Evolutionary conservation across 1,140 invertebrate species (phyloP).

Genomic region (Calephelis virginiensis): DNA sequence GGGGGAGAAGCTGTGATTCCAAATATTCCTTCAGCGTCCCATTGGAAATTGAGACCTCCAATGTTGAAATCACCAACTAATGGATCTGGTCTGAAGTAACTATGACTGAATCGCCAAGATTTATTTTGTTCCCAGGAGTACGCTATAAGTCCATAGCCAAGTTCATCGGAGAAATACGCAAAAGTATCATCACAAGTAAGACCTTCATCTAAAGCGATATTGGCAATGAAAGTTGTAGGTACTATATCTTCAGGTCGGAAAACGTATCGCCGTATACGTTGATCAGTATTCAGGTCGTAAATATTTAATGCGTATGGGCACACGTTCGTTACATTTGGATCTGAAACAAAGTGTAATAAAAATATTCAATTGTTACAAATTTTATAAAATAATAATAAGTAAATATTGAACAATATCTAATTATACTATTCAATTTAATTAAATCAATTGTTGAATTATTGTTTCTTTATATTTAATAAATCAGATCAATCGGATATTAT

Average conservation of each 20-base stretch:
- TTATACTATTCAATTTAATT: too few relatives aligned
- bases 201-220: conserved; percentile 88
- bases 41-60: conserved; percentile 89
- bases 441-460: too few relatives aligned
- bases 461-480: too few relatives aligned
- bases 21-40: conserved; percentile 89
- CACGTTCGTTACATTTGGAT: conserved; percentile 80
- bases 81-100: conserved; percentile 89
- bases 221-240: conserved; percentile 88
- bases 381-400: neutral
- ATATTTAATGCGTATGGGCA: conserved; percentile 87
- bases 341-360: conserved; percentile 45
- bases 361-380: neutral
- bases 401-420: too few relatives aligned
- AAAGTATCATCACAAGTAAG: conserved; percentile 86
- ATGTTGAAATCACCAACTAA: conserved; percentile 87
- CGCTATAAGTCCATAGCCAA: conserved; percentile 88
- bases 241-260: conserved; percentile 86
- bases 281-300: conserved; percentile 86
- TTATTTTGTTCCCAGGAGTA: conserved; percentile 87
- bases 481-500: too few relatives aligned
- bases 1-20: conserved; percentile 85
- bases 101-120: conserved; percentile 87
- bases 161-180: conserved; percentile 89
- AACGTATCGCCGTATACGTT: conserved; percentile 83